Evolutionary conservation across 2,797 vertebrate species (phyloP), one percentile per base, ranked within the genome.

Genomic region (Lateolabrax maculatus): DNA sequence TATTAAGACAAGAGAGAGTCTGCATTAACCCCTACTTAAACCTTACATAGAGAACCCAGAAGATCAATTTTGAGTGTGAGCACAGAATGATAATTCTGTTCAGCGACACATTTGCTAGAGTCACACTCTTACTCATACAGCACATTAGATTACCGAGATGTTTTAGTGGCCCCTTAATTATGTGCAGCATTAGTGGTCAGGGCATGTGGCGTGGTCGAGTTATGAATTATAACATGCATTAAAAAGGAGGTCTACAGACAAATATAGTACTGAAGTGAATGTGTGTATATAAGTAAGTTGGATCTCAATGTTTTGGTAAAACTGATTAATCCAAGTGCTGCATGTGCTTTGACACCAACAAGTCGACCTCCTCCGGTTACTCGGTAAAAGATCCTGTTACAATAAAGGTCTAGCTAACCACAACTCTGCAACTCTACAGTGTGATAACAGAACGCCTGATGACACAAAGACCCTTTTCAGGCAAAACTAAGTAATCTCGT

Each of bases 111-210:
- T 34, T 6, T 25, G 29, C 34, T 34, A 8, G 37, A 25, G 21
- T 64, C 60, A 62, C 9, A 36, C 23, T 81, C 41, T 57, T 63
- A 31, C 21, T 44, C 57, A 21, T 43, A 84, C 70, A 63, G 36
- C 48, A 79, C 75, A 16, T 55, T 49, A 61, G 27, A 66, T 80
- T 41, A 65, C 44, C 2, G 49, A 62, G 23, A 61, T n/a, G 13
- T 23, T 66, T n/a, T 56, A 49, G 56, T 66, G 78, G 67, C 57
- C 67, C 4, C 12, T 62, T 85, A 12, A 18, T 66, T 79, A 41
- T 85, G 84, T 86, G 85, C 72, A 84, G 78, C 69, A 85, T 39
- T 77, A 87, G 79, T 79, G 56, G 57, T 83, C 62, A 76, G 79
- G 79, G 84, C 77, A 60, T 13, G 29, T 73, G 68, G 37, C 4